Conservation (phyloP, 23 tunicate species). For the Corella eumyota region DNA sequence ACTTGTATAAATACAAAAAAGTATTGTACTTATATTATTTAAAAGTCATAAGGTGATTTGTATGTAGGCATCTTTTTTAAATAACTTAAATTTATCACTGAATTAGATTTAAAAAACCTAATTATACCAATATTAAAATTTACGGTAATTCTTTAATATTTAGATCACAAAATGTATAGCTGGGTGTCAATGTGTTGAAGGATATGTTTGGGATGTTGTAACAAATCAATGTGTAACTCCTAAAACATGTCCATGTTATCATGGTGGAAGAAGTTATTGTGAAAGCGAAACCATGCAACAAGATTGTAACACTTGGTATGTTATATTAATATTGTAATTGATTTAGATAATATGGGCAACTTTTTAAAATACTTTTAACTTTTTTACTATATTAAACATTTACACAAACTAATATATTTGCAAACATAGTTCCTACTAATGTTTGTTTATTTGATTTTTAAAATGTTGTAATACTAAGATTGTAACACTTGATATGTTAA, state of each 20-base stretch:
- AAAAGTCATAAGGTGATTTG: too few species aligned
- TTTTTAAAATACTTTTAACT: too few species aligned
- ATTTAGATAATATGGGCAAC: background rate
- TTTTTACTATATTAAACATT: conserved; percentile 1
- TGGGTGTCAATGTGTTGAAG: conserved; percentile 78
- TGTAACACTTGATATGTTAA: background rate
- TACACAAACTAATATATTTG: background rate
- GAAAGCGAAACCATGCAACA: conserved; percentile 94
- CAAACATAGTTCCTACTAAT: too few species aligned
- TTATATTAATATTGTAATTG: background rate
- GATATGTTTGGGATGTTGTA: conserved; percentile 72
- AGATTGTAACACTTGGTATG: conserved; percentile 94
- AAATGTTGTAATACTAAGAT: too few species aligned
- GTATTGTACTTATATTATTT: too few species aligned
- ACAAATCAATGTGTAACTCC: conserved; percentile 68
- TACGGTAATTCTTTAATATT: background rate
- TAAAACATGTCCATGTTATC: conserved; percentile 84
- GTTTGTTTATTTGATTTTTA: too few species aligned
- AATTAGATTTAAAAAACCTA: too few species aligned
- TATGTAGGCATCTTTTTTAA: too few species aligned
- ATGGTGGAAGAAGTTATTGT: conserved; percentile 87
- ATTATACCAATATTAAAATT: too few species aligned
- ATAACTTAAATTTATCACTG: too few species aligned
- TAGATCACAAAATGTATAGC: conserved; percentile 77
- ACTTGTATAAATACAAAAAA: too few species aligned